These are phyloP conservation scores for Idaea straminata DNA, from an alignment of 2,888 invertebrate genomes.

Conservation along the genomic window DNA sequence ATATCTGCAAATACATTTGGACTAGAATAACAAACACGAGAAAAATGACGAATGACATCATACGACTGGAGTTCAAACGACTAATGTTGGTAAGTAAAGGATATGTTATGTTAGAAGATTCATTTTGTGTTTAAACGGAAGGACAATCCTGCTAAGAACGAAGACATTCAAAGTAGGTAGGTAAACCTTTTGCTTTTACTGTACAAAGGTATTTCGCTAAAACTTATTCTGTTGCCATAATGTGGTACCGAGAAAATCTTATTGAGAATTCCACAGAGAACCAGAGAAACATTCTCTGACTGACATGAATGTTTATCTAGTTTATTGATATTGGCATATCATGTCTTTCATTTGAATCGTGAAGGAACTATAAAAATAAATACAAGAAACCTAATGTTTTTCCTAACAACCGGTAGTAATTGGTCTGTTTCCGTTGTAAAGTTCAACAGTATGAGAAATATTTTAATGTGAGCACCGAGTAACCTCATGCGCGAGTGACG, in stretches of 20 bases:
- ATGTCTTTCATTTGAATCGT: constrained; percentile 6
- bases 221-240: constrained; percentile 2
- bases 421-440: constrained; percentile 17
- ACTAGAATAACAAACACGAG: neutral
- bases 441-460: constrained; percentile 30
- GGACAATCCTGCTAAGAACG: no score
- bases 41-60: neutral
- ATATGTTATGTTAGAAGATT: neutral
- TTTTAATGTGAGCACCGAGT: constrained; percentile 32
- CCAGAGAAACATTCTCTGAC: constrained; percentile 16
- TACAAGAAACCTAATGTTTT: constrained; percentile 3
- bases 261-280: constrained; percentile 20
- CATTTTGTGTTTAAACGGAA: neutral
- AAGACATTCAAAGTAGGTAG: no score
- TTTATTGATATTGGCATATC: neutral
- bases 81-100: neutral
- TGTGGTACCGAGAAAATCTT: constrained; percentile 10
- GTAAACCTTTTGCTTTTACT: neutral
- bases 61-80: neutral
- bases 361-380: constrained; percentile 6
- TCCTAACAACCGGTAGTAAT: constrained; percentile 4
- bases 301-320: constrained; percentile 8
- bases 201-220: neutral
- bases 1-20: neutral
- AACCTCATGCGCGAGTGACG: constrained; percentile 60